A percentile compares a stretch with the other conserved stretches of the same genome.
phyloP scores from a whole-genome alignment of 2,113 vertebrate genomes.

The Chaenocephalus aceratus region DNA sequence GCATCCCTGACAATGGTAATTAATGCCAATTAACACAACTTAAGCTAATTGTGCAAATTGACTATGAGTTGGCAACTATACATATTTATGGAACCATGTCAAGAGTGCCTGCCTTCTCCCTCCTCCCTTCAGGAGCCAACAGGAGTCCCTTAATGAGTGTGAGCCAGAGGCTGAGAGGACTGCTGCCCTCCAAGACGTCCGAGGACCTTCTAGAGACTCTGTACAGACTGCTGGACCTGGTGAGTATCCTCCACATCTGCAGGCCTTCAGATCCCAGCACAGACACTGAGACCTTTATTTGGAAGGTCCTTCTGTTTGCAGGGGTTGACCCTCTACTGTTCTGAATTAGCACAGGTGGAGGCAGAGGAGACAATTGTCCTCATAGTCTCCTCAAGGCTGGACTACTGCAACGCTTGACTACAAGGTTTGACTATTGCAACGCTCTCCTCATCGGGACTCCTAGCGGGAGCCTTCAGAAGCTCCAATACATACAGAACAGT shows the following conservation, averaged over 20 bases:
- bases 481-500: too few species aligned
- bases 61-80: too few species aligned
- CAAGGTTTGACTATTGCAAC: too few species aligned
- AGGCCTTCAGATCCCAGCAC: background rate
- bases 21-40: too few species aligned
- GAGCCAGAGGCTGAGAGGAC: constrained; percentile 79
- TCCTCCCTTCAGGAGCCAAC: constrained; percentile 49
- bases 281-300: background rate
- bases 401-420: too few species aligned
- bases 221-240: constrained; percentile 88
- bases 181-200: constrained; percentile 81
- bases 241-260: constrained; percentile 72
- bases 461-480: too few species aligned
- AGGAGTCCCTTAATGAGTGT: constrained; percentile 68
- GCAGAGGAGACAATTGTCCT: too few species aligned
- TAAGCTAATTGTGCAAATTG: too few species aligned
- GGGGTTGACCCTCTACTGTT: background rate
- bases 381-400: too few species aligned
- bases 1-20: too few species aligned
- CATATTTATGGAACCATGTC: background rate
- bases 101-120: background rate
- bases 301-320: background rate
- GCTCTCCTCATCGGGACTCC: too few species aligned
- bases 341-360: too few species aligned
- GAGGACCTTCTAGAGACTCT: constrained; percentile 84